Conservation (phyloP, 2,797 vertebrate genomes). For the Leptodactylus fallax region DNA sequence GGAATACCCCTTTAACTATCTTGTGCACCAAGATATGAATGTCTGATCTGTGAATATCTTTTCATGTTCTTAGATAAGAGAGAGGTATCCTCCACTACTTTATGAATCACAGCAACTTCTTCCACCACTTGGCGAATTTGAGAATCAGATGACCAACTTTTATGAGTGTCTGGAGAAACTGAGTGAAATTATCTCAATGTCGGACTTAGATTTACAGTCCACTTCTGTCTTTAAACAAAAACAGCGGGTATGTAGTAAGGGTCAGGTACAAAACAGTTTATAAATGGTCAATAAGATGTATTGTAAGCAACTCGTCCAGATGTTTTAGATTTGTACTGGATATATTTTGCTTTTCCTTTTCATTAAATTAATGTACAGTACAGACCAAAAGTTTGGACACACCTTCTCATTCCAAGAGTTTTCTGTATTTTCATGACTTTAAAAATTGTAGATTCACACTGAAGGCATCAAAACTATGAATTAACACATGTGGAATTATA, state of each 20-base stretch:
- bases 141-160: conserved; percentile 92
- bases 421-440: too few relatives aligned
- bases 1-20: too few relatives aligned
- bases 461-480: too few relatives aligned
- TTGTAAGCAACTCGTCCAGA: too few relatives aligned
- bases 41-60: conserved; percentile 37
- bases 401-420: too few relatives aligned
- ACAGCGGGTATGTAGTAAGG: conserved; percentile 83
- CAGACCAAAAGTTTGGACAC: too few relatives aligned
- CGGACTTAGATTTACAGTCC: conserved; percentile 82
- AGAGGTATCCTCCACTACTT: conserved; percentile 82
- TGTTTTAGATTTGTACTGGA: neutral
- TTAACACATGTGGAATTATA: too few relatives aligned
- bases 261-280: neutral
- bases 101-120: conserved; percentile 88
- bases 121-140: conserved; percentile 89
- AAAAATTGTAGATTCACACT: too few relatives aligned
- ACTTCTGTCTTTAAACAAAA: conserved; percentile 90
- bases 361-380: too few relatives aligned
- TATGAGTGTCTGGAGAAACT: conserved; percentile 93
- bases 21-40: too few relatives aligned
- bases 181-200: conserved; percentile 82
- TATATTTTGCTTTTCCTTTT: too few relatives aligned
- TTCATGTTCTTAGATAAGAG: conserved; percentile 82
- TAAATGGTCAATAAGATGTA: neutral